phyloP scores from a whole-genome alignment of 2,888 invertebrate species.

The Suillia variegata region DNA sequence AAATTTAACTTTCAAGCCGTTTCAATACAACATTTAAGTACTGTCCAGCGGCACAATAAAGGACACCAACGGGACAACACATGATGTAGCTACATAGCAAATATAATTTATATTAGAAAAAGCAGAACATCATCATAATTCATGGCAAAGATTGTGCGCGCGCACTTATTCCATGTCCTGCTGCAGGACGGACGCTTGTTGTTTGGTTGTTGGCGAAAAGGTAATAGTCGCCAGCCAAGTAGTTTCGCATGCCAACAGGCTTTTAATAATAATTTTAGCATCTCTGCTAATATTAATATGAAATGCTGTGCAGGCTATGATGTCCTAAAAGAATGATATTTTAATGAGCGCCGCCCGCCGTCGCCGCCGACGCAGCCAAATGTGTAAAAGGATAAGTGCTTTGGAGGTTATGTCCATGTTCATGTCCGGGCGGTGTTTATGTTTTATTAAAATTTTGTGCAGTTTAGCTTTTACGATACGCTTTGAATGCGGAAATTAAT shows the following conservation, averaged over 20 bases:
- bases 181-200: not conserved
- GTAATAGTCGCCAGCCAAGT: conserved; percentile 23
- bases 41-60: conserved; percentile 14
- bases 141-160: conserved; percentile 20
- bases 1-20: too few relatives aligned
- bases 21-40: conserved; percentile 17
- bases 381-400: too few relatives aligned
- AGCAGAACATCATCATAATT: conserved; percentile 28
- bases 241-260: conserved; percentile 50
- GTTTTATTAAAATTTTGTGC: too few relatives aligned
- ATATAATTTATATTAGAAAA: conserved; percentile 34
- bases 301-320: conserved; percentile 29
- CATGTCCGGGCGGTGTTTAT: too few relatives aligned
- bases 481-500: too few relatives aligned
- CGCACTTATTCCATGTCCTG: conserved; percentile 27
- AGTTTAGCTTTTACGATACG: too few relatives aligned
- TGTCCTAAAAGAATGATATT: too few relatives aligned
- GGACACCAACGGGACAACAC: conserved; percentile 24
- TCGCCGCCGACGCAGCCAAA: too few relatives aligned
- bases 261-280: conserved; percentile 56
- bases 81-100: conserved; percentile 25
- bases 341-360: too few relatives aligned
- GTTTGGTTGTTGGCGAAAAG: not conserved
- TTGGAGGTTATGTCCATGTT: too few relatives aligned
- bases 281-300: conserved; percentile 39